Evolutionary conservation across 2,888 invertebrate genomes (phyloP).

Genomic region (Dryobota labecula): DNA sequence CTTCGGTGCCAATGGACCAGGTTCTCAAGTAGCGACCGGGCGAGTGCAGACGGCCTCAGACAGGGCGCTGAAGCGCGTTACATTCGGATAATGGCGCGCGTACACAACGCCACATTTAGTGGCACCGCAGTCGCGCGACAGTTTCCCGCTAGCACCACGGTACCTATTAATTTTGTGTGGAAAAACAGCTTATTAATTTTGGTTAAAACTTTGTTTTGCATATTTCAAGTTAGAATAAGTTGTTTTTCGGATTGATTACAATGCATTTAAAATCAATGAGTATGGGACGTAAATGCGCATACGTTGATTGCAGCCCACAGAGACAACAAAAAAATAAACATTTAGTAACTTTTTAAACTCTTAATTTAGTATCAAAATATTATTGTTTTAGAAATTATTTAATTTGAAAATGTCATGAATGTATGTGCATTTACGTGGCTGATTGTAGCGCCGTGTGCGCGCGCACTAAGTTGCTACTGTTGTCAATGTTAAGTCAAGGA

Average conservation of each 20-base stretch:
- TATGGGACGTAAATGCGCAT: slow-evolving; percentile 64
- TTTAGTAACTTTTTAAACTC: neutral
- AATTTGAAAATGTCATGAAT: slow-evolving; percentile 27
- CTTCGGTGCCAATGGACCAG: slow-evolving; percentile 73
- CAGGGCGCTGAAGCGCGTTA: slow-evolving; percentile 65
- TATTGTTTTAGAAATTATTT: neutral
- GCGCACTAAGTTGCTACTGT: slow-evolving; percentile 84
- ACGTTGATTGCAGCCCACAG: slow-evolving; percentile 31
- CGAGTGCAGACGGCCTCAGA: slow-evolving; percentile 67
- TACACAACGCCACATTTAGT: slow-evolving; percentile 74
- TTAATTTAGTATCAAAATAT: no score
- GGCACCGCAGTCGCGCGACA: slow-evolving; percentile 69
- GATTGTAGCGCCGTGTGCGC: slow-evolving; percentile 82
- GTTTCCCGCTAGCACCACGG: slow-evolving; percentile 70
- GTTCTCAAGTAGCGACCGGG: slow-evolving; percentile 67
- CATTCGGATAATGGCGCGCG: slow-evolving; percentile 68
- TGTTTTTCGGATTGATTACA: slow-evolving; percentile 59
- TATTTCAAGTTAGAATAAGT: slow-evolving; percentile 46
- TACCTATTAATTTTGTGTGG: slow-evolving; percentile 65
- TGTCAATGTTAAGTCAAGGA: slow-evolving; percentile 82
- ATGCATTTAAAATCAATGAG: slow-evolving; percentile 61
- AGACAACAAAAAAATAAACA: neutral
- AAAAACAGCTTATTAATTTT: slow-evolving; percentile 62
- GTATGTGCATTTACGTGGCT: slow-evolving; percentile 73
- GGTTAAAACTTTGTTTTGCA: neutral